phyloP scores from a whole-genome alignment of 1,140 invertebrate species.

The Scaptomyza pallida region DNA sequence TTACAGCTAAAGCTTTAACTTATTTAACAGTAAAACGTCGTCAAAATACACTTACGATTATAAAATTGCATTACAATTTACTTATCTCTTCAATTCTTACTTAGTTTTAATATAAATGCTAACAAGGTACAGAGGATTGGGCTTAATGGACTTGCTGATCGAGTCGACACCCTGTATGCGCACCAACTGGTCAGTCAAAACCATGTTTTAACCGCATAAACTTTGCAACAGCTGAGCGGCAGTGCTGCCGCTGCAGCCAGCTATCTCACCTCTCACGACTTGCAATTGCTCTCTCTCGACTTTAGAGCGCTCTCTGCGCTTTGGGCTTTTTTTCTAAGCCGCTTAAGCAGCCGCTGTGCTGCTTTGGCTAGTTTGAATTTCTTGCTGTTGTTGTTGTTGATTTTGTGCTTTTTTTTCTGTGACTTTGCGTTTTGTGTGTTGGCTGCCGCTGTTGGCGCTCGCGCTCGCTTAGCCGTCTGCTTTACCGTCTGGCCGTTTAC shows the following conservation, averaged over 20 bases:
- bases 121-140: too few species aligned
- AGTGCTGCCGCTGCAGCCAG: background rate
- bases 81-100: too few species aligned
- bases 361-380: constrained; percentile 37
- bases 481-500: constrained; percentile 24
- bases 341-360: constrained; percentile 31
- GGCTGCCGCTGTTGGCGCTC: constrained; percentile 1
- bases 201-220: constrained; percentile 11
- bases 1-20: too few species aligned
- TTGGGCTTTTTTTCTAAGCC: constrained; percentile 29
- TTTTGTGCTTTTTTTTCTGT: constrained; percentile 19
- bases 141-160: too few species aligned
- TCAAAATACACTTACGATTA: too few species aligned
- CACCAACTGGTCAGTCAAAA: constrained; percentile 10
- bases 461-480: constrained; percentile 21
- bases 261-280: background rate
- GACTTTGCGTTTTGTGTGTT: background rate
- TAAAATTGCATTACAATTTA: too few species aligned
- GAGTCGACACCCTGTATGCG: constrained; percentile 24
- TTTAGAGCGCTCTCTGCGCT: background rate
- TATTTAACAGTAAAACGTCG: too few species aligned
- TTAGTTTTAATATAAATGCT: background rate
- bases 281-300: constrained; percentile 13
- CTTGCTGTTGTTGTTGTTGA: constrained; percentile 9
- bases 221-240: constrained; percentile 33